phyloP scores from a whole-genome alignment of 2,888 invertebrate genomes.

The Amblyjoppa proteus region DNA sequence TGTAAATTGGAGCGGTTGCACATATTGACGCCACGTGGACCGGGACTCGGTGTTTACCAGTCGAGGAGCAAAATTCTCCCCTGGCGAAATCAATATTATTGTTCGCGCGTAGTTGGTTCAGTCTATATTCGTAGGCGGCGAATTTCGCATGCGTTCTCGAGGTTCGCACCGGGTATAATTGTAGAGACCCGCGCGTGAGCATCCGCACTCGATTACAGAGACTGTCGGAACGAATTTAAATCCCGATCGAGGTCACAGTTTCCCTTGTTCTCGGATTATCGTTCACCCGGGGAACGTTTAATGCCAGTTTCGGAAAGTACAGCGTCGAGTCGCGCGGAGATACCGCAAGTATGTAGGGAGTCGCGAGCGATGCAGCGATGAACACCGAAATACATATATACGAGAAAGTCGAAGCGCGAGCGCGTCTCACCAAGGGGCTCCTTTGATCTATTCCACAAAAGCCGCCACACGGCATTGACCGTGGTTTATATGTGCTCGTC shows the following conservation, averaged over 20 bases:
- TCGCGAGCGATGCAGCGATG: constrained; percentile 51
- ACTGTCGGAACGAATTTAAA: constrained; percentile 49
- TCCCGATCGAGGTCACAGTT: constrained; percentile 43
- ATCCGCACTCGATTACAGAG: constrained; percentile 1
- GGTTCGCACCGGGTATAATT: constrained; percentile 29
- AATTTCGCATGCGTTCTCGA: constrained; percentile 39
- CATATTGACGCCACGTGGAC: constrained; percentile 82
- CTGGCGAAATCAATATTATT: constrained; percentile 82
- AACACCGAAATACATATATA: constrained; percentile 68
- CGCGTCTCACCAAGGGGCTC: constrained; percentile 46
- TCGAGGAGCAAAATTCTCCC: constrained; percentile 80
- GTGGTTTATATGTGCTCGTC: constrained; percentile 83
- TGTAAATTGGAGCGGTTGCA: constrained; percentile 59
- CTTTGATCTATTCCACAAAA: constrained; percentile 82
- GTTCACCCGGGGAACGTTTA: background rate
- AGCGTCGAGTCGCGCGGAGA: background rate
- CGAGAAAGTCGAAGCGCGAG: constrained; percentile 61
- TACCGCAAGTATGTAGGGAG: constrained; percentile 18
- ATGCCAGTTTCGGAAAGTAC: constrained; percentile 7
- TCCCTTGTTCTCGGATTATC: background rate
- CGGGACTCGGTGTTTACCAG: constrained; percentile 81
- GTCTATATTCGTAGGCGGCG: constrained; percentile 79
- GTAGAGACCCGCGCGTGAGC: constrained; percentile 38
- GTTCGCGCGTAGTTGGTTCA: constrained; percentile 73
- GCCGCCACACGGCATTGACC: constrained; percentile 84